Conservation (phyloP, 2,113 vertebrate genomes). For the Thamnaconus septentrionalis region DNA sequence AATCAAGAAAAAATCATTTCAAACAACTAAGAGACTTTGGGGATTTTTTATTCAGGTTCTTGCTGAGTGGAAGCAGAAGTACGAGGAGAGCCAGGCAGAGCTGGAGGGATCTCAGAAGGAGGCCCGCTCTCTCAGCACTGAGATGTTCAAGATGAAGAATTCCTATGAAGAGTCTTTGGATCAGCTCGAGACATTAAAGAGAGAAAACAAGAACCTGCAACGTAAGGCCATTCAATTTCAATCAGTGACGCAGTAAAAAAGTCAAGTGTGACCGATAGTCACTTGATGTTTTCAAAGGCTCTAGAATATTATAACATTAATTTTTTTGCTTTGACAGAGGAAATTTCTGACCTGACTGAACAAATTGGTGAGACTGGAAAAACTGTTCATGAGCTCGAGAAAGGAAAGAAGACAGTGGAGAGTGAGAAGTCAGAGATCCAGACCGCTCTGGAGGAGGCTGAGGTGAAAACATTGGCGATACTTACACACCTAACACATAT, state of each 20-base stretch:
- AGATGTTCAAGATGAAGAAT: conserved; percentile 66
- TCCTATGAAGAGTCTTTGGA: conserved; percentile 68
- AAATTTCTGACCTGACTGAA: conserved; percentile 74
- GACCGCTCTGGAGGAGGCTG: conserved; percentile 84
- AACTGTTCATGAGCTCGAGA: conserved; percentile 87
- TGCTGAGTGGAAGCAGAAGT: conserved; percentile 84
- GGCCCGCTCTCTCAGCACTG: conserved; percentile 76
- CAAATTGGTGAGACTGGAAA: conserved; percentile 82
- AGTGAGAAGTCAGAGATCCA: conserved; percentile 86
- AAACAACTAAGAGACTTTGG: not conserved
- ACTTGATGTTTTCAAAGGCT: not conserved
- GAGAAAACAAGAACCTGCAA: conserved; percentile 85
- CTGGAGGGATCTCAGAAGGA: conserved; percentile 79
- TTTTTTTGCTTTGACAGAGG: conserved; percentile 73
- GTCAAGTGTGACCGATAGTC: too few relatives aligned
- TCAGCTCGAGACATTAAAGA: conserved; percentile 66
- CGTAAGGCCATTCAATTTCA: conserved; percentile 60
- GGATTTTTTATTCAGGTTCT: conserved; percentile 67
- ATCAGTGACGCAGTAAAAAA: not conserved
- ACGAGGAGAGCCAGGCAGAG: conserved; percentile 79
- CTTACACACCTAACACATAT: not conserved
- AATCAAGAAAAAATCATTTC: not conserved
- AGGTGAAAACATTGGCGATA: conserved; percentile 55
- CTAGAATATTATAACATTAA: not conserved
- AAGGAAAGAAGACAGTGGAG: conserved; percentile 83